Evolutionary conservation across 2,888 invertebrate genomes (phyloP), one percentile per base, ranked within the genome.

Genomic region (Lithophane semibrunnea): DNA sequence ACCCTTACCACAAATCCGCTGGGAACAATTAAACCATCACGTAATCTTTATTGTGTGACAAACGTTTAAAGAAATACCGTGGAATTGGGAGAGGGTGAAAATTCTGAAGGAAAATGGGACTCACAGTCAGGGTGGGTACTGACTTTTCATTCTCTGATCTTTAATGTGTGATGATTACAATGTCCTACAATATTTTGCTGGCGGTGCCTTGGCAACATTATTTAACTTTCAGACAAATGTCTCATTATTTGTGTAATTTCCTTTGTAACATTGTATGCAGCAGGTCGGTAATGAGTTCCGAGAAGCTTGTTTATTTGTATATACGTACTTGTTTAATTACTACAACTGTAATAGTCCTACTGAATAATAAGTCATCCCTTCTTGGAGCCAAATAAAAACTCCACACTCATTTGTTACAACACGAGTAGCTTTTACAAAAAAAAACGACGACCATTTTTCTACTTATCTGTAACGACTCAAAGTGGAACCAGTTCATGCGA

Each of bases 11-110:
- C 76, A 72, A 83, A 77, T 85, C 85, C 79, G 16, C 61, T n/a
- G 67, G 84, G 85, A 86, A 65, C 83, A 83, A 88, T 86, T 80
- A 86, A 63, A 24, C 79, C 68, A 77, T 78, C 79, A 42, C 60
- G 54, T 73, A 79, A 80, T 86, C 88, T 81, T 84, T 85, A 83
- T 80, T 71, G 73, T 76, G 86, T 88, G 86, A 86, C 79, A 88
- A 88, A 82, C 80, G 81, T 78, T 88, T 88, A 73, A 83, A 80
- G 74, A 85, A 82, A 84, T 47, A 47, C 78, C 37, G 49, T 68
- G 68, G 73, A 70, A 82, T 73, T 81, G 71, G 63, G 13, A 3
- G 66, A 75, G 82, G 73, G 80, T 29, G 52, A 54, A 60, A 37
- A 47, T 63, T 73, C 47, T 56, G 5, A 61, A 65, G 69, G 10